Percentiles rank a stretch among this genome's conserved stretches.
These are phyloP conservation scores for Brachionus asplanchnoidis DNA, from an alignment of 1,140 invertebrate genomes.

Conservation along the genomic window DNA sequence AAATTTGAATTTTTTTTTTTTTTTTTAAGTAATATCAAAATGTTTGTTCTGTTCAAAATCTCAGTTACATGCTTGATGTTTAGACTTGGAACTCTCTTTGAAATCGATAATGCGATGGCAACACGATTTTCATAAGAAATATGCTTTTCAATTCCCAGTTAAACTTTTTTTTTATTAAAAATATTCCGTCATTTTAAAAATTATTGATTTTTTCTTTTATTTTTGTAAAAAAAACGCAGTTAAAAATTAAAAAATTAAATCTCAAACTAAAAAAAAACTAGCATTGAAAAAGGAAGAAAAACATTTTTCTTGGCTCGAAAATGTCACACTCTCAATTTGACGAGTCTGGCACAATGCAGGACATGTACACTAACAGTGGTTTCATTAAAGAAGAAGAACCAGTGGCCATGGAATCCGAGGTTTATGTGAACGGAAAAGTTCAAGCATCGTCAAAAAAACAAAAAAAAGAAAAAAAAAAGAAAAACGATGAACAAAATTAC, in stretches of 20 bases:
- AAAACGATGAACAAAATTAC: conserved; percentile 27
- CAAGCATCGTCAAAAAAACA: not conserved
- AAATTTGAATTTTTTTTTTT: not conserved
- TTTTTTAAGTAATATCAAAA: not conserved
- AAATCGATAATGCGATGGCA: not conserved
- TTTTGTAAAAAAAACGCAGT: not conserved
- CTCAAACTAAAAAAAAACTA: not conserved
- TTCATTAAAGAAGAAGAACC: conserved; percentile 20
- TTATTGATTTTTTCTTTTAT: not conserved
- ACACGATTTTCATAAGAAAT: not conserved
- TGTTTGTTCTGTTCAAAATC: not conserved
- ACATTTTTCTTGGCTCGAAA: not conserved
- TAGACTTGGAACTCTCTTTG: not conserved
- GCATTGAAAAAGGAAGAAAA: too few relatives aligned
- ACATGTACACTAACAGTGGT: not conserved
- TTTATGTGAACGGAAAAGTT: conserved; percentile 28
- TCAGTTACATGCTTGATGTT: not conserved
- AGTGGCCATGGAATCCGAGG: conserved; percentile 33
- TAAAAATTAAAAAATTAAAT: not conserved
- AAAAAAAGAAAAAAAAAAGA: conserved; percentile 28
- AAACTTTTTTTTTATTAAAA: not conserved
- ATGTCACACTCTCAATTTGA: conserved; percentile 21
- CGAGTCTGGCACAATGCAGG: not conserved
- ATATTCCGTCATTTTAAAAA: not conserved
- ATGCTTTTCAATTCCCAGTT: not conserved